These are phyloP conservation scores for Pipistrellus pygmaeus DNA, from an alignment of 2,797 vertebrate species.

Conservation along the genomic window DNA sequence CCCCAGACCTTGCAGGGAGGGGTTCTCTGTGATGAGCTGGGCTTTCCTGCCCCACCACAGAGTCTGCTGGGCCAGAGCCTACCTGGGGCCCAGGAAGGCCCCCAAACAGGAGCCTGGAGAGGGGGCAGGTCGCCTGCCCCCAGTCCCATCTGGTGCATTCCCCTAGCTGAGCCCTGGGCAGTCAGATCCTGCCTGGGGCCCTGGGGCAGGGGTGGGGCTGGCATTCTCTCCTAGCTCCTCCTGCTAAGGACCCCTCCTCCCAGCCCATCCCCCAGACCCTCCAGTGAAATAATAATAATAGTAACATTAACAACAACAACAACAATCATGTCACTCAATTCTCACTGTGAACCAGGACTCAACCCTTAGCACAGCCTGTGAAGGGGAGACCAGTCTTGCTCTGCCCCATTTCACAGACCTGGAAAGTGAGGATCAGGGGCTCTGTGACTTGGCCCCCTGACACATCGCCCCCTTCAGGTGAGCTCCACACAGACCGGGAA, in stretches of 20 bases:
- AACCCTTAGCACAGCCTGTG: neutral
- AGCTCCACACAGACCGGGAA: neutral
- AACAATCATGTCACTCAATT: neutral
- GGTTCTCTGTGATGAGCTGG: neutral
- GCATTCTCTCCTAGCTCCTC: neutral
- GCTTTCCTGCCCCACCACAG: neutral
- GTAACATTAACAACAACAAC: neutral
- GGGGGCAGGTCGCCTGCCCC: neutral
- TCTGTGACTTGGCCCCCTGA: neutral
- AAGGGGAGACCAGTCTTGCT: neutral
- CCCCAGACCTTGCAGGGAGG: neutral
- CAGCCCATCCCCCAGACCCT: neutral
- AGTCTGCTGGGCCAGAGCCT: neutral
- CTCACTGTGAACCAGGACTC: neutral
- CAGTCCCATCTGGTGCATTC: slow-evolving; percentile 41
- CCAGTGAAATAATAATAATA: neutral
- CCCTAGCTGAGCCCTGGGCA: neutral
- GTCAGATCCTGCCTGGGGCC: too few relatives aligned
- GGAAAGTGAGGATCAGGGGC: neutral
- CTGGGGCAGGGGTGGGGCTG: neutral
- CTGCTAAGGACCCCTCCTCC: neutral
- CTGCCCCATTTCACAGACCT: neutral
- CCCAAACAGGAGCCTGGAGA: slow-evolving; percentile 68
- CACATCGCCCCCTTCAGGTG: neutral
- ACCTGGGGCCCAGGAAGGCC: slow-evolving; percentile 56